Percentiles rank a stretch among this genome's conserved stretches.
Evolutionary conservation across 2,797 vertebrate genomes (phyloP).

Genomic region (Pterois miles): DNA sequence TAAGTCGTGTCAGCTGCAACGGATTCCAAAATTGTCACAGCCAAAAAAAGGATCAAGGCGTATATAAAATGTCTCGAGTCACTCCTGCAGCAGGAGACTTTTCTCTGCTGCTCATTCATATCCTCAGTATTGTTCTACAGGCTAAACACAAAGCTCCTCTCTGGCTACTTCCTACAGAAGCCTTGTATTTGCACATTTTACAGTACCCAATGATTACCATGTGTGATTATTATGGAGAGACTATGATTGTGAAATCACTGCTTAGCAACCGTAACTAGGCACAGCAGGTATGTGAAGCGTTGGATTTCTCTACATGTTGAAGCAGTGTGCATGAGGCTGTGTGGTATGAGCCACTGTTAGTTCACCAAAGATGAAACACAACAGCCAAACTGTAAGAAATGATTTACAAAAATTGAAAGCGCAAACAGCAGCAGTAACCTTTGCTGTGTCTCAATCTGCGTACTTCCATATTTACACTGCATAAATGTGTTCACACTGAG

Average conservation of each 20-base stretch:
- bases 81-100: neutral
- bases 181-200: neutral
- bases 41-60: constrained; percentile 21
- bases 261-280: neutral
- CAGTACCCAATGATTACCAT: neutral
- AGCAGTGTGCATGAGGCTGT: neutral
- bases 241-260: neutral
- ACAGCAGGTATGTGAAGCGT: neutral
- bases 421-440: neutral
- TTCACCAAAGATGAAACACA: neutral
- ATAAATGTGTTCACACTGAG: neutral
- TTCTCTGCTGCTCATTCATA: too few species aligned
- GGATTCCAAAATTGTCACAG: neutral
- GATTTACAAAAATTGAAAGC: neutral
- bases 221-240: neutral
- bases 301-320: neutral
- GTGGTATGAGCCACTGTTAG: neutral
- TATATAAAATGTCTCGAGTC: constrained; percentile 16
- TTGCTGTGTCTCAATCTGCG: neutral
- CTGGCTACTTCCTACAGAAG: neutral
- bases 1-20: constrained; percentile 21
- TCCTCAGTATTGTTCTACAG: neutral
- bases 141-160: neutral
- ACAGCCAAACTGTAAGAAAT: neutral
- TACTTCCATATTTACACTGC: neutral